Percentiles rank a stretch among this genome's conserved stretches.
Conservation (phyloP, 2,797 vertebrate genomes). For the Phataginus tricuspis region DNA sequence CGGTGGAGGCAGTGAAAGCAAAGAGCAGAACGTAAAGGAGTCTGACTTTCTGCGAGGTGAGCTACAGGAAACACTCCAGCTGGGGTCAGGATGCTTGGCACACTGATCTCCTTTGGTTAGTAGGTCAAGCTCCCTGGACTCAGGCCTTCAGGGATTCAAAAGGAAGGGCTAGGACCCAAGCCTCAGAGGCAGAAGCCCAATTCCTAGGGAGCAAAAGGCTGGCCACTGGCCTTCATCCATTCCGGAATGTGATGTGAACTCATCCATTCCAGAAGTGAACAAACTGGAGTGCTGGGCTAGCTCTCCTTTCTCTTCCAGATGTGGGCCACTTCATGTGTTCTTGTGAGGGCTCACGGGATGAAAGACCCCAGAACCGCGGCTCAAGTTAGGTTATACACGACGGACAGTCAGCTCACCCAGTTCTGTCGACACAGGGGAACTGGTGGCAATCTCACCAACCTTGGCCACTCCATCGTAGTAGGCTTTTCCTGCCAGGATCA, state of each 20-base stretch:
- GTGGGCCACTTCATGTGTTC: background rate
- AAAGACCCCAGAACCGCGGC: background rate
- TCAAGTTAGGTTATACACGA: background rate
- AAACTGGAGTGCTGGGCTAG: background rate
- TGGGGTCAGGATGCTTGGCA: background rate
- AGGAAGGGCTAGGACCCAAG: background rate
- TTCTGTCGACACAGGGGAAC: constrained; percentile 95
- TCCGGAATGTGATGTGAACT: background rate
- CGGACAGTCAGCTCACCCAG: constrained; percentile 90
- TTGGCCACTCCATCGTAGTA: constrained; percentile 97
- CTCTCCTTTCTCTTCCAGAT: background rate
- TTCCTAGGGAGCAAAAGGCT: background rate
- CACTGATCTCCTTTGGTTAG: background rate
- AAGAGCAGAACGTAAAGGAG: constrained; percentile 45
- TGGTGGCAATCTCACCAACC: constrained; percentile 93
- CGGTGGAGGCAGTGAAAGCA: constrained; percentile 43
- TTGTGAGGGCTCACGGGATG: too few species aligned
- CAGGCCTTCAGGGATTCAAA: background rate
- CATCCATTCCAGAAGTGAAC: too few species aligned
- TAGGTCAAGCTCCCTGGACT: constrained; percentile 48
- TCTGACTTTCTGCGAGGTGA: constrained; percentile 53
- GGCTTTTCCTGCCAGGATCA: constrained; percentile 93
- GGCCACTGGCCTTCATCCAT: background rate
- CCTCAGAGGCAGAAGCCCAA: background rate
- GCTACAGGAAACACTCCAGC: constrained; percentile 63